A percentile compares a stretch with the other conserved stretches of the same genome.
Evolutionary conservation across 2,113 vertebrate genomes (phyloP).

Genomic region (Carettochelys insculpta): DNA sequence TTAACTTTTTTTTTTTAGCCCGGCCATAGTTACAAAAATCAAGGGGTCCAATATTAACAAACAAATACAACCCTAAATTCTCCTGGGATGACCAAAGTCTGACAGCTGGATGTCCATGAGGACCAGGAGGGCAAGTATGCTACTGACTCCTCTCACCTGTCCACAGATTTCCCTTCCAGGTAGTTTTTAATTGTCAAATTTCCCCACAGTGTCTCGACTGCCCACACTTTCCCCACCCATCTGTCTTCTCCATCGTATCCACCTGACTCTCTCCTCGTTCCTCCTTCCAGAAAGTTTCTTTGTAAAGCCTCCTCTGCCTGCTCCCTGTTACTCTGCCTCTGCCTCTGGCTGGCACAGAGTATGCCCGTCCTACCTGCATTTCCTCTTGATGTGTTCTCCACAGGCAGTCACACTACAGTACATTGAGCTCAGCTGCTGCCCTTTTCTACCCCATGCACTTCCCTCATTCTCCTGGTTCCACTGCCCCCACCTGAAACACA

Average conservation of each 20-base stretch:
- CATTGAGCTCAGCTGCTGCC: rapidly evolving
- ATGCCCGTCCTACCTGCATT: not conserved
- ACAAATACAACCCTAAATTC: not conserved
- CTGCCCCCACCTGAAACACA: not conserved
- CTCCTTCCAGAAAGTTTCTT: not conserved
- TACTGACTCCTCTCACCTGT: not conserved
- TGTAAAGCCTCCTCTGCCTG: not conserved
- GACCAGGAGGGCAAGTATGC: not conserved
- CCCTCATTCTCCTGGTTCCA: not conserved
- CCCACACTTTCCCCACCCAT: not conserved
- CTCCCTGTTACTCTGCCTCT: not conserved
- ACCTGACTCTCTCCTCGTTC: not conserved
- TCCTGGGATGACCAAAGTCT: not conserved
- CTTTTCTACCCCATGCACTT: not conserved
- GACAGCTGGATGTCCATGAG: not conserved
- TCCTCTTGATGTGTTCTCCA: not conserved
- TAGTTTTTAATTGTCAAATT: not conserved
- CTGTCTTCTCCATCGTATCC: not conserved
- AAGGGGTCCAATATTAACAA: not conserved
- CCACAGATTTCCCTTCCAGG: not conserved
- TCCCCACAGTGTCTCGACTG: not conserved
- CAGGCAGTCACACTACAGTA: not conserved
- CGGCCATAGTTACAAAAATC: not conserved
- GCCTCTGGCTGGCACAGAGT: not conserved
- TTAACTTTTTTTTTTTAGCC: not conserved